Percentiles rank a stretch among this genome's conserved stretches.
Evolutionary conservation across 37 sponge, comb jelly and placozoan genomes (phyloP).

Genomic region (Theonella swinhoei): DNA sequence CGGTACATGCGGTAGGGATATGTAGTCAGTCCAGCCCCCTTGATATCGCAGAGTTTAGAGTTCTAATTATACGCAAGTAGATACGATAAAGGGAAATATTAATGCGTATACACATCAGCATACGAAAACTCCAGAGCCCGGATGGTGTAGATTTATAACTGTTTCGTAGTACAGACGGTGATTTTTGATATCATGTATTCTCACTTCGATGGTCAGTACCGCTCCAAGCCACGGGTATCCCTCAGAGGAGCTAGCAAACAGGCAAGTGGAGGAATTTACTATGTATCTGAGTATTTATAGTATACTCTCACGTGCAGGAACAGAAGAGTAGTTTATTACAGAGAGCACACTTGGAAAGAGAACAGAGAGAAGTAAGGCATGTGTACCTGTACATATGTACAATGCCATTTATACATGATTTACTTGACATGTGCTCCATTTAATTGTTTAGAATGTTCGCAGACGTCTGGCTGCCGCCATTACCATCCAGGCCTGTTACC

Average conservation of each 20-base stretch:
- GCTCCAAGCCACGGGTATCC: constrained; percentile 72
- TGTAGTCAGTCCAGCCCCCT: no score
- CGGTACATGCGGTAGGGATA: no score
- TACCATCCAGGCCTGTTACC: constrained; percentile 38
- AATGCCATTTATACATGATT: no score
- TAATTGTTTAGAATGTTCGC: not conserved
- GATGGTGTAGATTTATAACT: no score
- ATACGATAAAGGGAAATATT: no score
- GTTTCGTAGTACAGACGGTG: no score
- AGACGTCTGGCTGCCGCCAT: constrained; percentile 22
- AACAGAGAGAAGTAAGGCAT: constrained; percentile 58
- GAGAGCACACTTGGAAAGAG: constrained; percentile 58
- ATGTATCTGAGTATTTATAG: not conserved
- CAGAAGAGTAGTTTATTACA: constrained; percentile 24
- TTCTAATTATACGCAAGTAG: no score
- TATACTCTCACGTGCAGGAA: constrained; percentile 32
- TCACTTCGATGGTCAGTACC: constrained; percentile 82
- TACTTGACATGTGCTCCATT: not conserved
- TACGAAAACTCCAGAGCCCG: no score
- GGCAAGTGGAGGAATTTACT: constrained; percentile 12
- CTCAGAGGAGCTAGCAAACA: constrained; percentile 76
- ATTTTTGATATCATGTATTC: constrained; percentile 14
- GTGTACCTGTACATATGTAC: not conserved
- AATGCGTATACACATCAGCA: no score
- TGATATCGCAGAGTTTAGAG: no score